Base-by-base conservation (phyloP, 2,797 vertebrate genomes). In the Protosalanx chinensis region DNA sequence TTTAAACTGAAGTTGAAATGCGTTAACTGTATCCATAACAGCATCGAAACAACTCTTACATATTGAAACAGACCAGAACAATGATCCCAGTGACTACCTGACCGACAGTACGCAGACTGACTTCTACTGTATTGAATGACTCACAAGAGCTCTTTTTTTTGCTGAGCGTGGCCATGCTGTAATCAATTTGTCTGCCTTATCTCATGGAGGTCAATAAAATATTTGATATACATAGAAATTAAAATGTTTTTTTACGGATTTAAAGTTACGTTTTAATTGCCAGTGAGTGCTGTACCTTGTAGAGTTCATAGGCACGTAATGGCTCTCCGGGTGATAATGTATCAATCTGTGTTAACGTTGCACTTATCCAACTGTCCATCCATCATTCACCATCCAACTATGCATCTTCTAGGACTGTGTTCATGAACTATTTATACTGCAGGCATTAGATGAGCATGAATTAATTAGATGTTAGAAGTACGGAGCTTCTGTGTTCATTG, bases 41-140 rank as follows among this genome's bases (percentile, higher is more conserved):
- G 13, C 7, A 46, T 46, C 7, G 41, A 46, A 46, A 46, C 41
- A 46, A 46, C 41, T 46, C 10, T 46, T 46, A 46, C 10, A 46
- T 46, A 12, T 46, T 46, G 41, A 13, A 46, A 46, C 1, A 46
- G 41, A 46, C 41, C 10, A 46, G 41, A 46, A 46, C 41, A 46
- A 46, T 46, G 6, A 41, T 41, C 8, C 1, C 37, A 41, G 37
- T 41, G 37, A 12, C 37, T 41, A 41, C 12, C 10, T 46, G 41
- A 46, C 12, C 13, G 41, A 46, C 8, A 41, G 41, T 12, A 46
- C 41, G 13, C 8, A 2, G 7, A 46, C 37, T 12, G 72, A 76
- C 77, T 70, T 63, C 58, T 33, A 81, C 76, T 84, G 33, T 72
- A 59, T 75, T 75, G 79, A 88, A 85, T 88, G 87, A 87, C 85